Conservation (phyloP, 1,140 invertebrate genomes). For the Lepidurus apus region DNA sequence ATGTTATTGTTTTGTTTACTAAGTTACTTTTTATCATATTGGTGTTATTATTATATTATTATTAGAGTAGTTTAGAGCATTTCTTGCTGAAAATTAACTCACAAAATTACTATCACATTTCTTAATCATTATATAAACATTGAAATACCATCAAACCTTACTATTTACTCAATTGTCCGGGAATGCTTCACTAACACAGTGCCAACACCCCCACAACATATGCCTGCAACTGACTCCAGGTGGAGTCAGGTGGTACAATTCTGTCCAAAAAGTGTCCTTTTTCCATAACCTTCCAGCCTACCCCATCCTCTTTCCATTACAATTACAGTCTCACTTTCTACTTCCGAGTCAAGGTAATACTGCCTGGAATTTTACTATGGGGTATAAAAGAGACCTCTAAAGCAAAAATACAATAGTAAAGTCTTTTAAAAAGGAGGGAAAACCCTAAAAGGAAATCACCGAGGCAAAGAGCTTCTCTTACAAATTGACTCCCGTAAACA, state of each 20-base stretch:
- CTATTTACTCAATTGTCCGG: no score
- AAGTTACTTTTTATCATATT: no score
- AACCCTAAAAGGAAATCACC: background rate
- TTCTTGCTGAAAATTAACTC: no score
- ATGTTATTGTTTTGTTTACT: no score
- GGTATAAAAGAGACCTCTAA: background rate
- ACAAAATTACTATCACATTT: no score
- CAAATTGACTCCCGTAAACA: conserved; percentile 1
- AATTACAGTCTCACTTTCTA: background rate
- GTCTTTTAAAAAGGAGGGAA: background rate
- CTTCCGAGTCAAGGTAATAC: background rate
- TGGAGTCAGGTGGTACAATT: conserved; percentile 4
- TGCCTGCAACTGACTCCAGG: background rate
- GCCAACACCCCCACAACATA: background rate
- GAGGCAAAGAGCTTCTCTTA: background rate
- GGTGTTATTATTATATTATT: no score
- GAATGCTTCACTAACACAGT: background rate
- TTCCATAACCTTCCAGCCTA: background rate
- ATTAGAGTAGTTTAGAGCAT: no score
- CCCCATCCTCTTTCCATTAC: background rate
- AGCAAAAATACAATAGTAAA: background rate
- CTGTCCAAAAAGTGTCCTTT: background rate
- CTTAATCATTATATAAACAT: no score
- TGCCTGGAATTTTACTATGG: background rate
- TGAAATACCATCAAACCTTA: background rate